Evolutionary conservation across 2,888 invertebrate genomes (phyloP), one percentile per base, ranked within the genome.

Genomic region (Leptinotarsa tumamoca): DNA sequence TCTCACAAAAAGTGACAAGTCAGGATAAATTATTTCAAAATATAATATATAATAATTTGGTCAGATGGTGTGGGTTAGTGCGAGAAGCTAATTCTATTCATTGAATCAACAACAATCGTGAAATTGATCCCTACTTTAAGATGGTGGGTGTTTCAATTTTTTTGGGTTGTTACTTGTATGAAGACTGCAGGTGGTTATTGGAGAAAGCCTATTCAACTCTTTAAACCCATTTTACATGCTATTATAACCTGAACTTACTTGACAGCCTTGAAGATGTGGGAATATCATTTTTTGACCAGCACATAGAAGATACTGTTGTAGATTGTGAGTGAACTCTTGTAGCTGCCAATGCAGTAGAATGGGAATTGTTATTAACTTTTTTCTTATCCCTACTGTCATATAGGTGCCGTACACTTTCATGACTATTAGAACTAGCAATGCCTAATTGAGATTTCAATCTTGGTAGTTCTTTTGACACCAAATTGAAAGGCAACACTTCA

Each of bases 231-330:
- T 43, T 10, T 10, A 43, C 13, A 43, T 43, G 7, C 43, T 43
- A 43, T 43, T 43, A 43, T 10, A 15, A n/a, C 15, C 7, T 72
- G 49, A 49, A 79, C 76, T 80, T 80, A 82, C 82, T 81, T 68
- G 81, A 79, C 7, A 77, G 50, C 76, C 81, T 84, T 56, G 82
- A 82, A 43, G 84, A 80, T 18, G 83, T 77, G 33, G 85, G 84
- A 73, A 84, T 83, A 76, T 86, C 85, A 73, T 84, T 83, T 68
- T 79, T 83, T 0, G 85, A 85, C 84, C 85, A 86, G 68, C 81
- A 78, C 58, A 81, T 75, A 17, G 85, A 84, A n/a, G 80, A 83
- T 50, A 83, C 80, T 13, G 84, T 84, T 13, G 85, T 84, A 10
- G 84, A 81, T 78, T 83, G 83, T 4, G 81, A 82, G 43, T 76